These are phyloP conservation scores for Eulemur mongoz DNA, from an alignment of 2,797 vertebrate species.

Conservation along the genomic window DNA sequence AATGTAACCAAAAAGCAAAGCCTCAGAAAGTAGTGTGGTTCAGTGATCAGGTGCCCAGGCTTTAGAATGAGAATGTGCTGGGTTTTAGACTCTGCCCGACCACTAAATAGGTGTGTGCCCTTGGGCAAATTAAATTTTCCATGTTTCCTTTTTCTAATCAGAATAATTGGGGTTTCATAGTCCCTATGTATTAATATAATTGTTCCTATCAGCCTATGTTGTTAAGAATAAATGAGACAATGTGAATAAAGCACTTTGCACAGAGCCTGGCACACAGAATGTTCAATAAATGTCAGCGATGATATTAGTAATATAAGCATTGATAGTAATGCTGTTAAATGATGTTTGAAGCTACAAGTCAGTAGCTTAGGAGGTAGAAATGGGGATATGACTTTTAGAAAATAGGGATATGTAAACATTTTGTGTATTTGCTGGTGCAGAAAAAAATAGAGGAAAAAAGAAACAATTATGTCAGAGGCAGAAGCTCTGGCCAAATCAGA, in stretches of 20 bases:
- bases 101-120: neutral
- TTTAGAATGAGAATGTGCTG: neutral
- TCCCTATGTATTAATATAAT: neutral
- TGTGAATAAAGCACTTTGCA: neutral
- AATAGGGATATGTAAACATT: neutral
- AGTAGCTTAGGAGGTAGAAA: neutral
- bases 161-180: neutral
- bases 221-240: constrained; percentile 31
- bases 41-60: neutral
- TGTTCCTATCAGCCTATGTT: neutral
- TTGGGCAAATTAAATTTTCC: constrained; percentile 53
- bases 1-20: neutral
- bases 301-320: neutral
- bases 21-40: neutral
- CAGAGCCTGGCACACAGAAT: neutral
- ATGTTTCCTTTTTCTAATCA: neutral
- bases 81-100: neutral
- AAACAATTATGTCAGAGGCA: neutral
- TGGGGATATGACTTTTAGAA: neutral
- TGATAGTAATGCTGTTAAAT: neutral
- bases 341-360: neutral
- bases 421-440: neutral
- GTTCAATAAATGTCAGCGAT: neutral
- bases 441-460: neutral
- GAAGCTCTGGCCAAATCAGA: neutral